These are phyloP conservation scores for Montipora cactus DNA, from an alignment of 64 coral and sea anemone species.

Conservation along the genomic window DNA sequence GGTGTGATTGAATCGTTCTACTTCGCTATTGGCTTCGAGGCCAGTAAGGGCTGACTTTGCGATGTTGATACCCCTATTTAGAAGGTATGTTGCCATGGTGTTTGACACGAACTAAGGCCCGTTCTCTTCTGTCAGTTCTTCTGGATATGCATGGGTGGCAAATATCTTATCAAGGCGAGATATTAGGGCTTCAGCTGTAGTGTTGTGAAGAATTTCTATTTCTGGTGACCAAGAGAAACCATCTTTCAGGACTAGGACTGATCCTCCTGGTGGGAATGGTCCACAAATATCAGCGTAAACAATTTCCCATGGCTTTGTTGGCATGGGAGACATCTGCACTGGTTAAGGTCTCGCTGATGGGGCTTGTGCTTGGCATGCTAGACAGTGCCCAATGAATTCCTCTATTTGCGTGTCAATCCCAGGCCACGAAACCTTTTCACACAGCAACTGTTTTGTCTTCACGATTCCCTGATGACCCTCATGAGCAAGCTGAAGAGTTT, in stretches of 20 bases:
- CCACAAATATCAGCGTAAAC: slow-evolving; percentile 18
- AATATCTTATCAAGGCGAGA: too few species aligned
- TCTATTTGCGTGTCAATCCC: not conserved
- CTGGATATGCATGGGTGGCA: too few species aligned
- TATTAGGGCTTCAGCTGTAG: not conserved
- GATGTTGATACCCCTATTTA: not conserved
- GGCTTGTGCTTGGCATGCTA: slow-evolving; percentile 19
- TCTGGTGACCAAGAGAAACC: not conserved
- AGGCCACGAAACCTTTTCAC: not conserved
- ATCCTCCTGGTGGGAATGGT: slow-evolving; percentile 22
- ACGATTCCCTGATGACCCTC: not conserved
- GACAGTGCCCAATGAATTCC: not conserved
- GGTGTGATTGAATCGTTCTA: too few species aligned
- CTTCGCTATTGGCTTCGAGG: too few species aligned
- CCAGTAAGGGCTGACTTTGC: not conserved
- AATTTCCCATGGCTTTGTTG: not conserved
- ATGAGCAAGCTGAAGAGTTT: slow-evolving; percentile 1
- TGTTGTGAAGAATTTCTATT: slow-evolving; percentile 8
- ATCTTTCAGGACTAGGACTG: slow-evolving; percentile 5
- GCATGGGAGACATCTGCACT: slow-evolving; percentile 32
- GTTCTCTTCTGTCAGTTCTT: too few species aligned
- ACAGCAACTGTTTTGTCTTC: not conserved
- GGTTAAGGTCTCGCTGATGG: not conserved
- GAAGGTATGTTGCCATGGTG: slow-evolving; percentile 18
- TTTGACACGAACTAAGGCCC: not conserved